These are phyloP conservation scores for Alfaro cultratus DNA, from an alignment of 2,797 vertebrate species.

Conservation along the genomic window DNA sequence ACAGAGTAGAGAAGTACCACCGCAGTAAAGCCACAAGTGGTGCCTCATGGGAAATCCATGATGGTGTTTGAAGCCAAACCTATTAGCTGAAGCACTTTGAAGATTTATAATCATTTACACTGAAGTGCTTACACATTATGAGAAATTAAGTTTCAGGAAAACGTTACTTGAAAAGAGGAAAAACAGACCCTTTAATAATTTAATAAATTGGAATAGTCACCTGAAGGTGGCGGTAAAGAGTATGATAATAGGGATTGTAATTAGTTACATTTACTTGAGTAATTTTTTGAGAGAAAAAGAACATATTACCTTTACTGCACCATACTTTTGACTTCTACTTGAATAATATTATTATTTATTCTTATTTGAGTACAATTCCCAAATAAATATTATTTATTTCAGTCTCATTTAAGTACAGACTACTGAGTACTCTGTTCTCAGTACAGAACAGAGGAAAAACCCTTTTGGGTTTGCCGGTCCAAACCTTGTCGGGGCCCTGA, in stretches of 20 bases:
- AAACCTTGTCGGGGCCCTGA: no score
- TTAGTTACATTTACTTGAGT: no score
- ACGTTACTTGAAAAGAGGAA: neutral
- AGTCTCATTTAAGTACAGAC: no score
- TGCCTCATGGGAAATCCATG: constrained; percentile 48
- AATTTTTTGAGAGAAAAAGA: no score
- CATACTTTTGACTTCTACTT: no score
- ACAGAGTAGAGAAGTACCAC: constrained; percentile 22
- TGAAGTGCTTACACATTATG: constrained; percentile 31
- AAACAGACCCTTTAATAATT: neutral
- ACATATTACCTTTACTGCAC: no score
- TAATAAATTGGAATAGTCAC: neutral
- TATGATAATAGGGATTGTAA: neutral
- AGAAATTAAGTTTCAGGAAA: constrained; percentile 14
- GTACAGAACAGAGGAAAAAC: no score
- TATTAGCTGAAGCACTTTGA: constrained; percentile 47
- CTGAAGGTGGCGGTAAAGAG: neutral
- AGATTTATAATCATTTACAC: constrained; percentile 45
- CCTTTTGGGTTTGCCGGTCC: no score
- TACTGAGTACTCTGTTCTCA: no score
- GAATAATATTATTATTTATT: no score
- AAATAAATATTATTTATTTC: no score
- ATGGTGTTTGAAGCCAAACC: constrained; percentile 50
- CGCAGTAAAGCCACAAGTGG: constrained; percentile 48
- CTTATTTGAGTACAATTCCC: no score